These are phyloP conservation scores for Meriones psammophilus DNA, from an alignment of 2,797 vertebrate genomes.

Conservation along the genomic window DNA sequence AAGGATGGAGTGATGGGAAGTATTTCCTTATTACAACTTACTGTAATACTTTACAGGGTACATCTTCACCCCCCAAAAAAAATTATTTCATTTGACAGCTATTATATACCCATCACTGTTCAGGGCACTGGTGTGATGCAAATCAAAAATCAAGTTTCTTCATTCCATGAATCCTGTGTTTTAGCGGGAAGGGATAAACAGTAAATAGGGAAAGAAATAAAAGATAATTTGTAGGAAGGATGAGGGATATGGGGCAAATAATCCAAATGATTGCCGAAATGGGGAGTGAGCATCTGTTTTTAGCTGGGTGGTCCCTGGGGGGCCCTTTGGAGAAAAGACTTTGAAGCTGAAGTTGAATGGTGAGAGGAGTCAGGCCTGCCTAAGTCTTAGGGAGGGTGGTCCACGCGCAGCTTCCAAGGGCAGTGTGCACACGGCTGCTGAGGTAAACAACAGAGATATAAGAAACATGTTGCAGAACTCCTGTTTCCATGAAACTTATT, in stretches of 20 bases:
- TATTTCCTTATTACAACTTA: neutral
- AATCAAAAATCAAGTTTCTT: constrained; percentile 20
- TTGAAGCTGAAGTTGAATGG: neutral
- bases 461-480: neutral
- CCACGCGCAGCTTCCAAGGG: neutral
- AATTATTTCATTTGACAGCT: neutral
- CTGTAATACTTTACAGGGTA: neutral
- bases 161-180: neutral
- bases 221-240: neutral
- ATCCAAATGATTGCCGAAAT: neutral
- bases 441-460: neutral
- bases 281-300: neutral
- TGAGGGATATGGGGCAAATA: constrained; percentile 8
- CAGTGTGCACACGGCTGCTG: rapidly evolving
- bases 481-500: neutral
- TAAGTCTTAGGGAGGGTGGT: neutral
- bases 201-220: constrained; percentile 36
- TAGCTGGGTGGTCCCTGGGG: neutral
- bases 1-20: neutral
- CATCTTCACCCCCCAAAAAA: neutral
- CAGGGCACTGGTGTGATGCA: neutral
- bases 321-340: neutral
- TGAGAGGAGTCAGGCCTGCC: neutral
- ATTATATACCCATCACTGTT: neutral
- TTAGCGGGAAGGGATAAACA: constrained; percentile 12